Base-by-base conservation (phyloP, 2,888 invertebrate genomes). In the Andrena praecox region DNA sequence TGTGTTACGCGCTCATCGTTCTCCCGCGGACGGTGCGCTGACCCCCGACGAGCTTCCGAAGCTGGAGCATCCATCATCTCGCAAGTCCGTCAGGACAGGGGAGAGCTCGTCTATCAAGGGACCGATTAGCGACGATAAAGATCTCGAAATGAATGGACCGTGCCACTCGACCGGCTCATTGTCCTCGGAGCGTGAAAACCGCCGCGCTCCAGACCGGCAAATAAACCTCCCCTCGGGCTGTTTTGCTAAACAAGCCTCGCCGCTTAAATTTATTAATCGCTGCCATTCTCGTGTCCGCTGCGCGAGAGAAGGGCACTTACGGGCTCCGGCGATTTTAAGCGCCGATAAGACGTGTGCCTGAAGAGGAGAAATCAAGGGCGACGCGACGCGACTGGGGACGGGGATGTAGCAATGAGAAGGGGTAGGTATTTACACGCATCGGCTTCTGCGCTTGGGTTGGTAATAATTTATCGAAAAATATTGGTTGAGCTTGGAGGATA, bases 51-150 rank as follows among this genome's bases (percentile, higher is more conserved):
- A 74, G 75, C 74, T 78, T 66, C 71, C 84, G 75, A 77, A 67
- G 73, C 66, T 59, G 77, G 74, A 68, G 80, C 77, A 88, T 87
- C 87, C 83, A 83, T 87, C 87, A 87, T 88, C 87, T 86, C 80
- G 86, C 80, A 78, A 85, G 82, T 83, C 80, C 84, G 86, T 74
- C 79, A 70, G 63, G 68, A 80, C 74, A 60, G 77, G 69, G 75
- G 66, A 72, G 66, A 66, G 82, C 78, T 82, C 69, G 87, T 86
- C 87, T 77, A 87, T 87, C 87, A 82, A 88, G 87, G 83, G 87
- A 87, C 87, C 88, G 88, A 88, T 87, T 87, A 87, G 83, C 85
- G 87, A 77, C 84, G 89, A 88, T 84, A 89, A 89, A 89, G 89
- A 86, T 85, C 87, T 77, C 73, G 60, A 80, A 87, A 87, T 89